phyloP scores from a whole-genome alignment of 2,113 vertebrate species.

The Oncorhynchus clarkii region DNA sequence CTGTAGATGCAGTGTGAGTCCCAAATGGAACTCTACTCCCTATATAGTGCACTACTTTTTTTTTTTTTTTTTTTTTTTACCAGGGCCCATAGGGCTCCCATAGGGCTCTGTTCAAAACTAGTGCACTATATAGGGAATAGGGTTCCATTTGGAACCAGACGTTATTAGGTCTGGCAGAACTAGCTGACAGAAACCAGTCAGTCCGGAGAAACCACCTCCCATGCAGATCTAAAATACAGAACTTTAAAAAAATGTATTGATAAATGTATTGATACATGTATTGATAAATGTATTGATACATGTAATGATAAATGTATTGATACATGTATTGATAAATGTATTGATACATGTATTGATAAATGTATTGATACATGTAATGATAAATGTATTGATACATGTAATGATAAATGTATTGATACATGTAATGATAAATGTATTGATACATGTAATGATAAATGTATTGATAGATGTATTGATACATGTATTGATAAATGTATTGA shows the following conservation, averaged over 20 bases:
- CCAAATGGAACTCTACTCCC: no score
- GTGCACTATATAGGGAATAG: no score
- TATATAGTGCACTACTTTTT: no score
- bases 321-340: background rate
- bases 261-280: background rate
- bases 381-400: background rate
- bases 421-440: background rate
- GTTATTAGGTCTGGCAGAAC: background rate
- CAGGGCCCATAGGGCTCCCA: no score
- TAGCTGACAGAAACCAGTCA: background rate
- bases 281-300: no score
- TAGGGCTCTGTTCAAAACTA: no score
- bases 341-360: background rate
- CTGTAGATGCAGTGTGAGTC: background rate
- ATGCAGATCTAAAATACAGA: background rate
- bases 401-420: background rate
- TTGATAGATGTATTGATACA: background rate
- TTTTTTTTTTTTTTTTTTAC: no score
- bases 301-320: background rate
- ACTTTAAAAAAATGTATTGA: background rate
- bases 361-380: background rate
- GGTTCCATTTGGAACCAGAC: no score
- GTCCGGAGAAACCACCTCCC: background rate
- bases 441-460: background rate
- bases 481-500: background rate